A percentile compares a stretch with the other conserved stretches of the same genome.
These are phyloP conservation scores for Epizoanthus illoricatus DNA, from an alignment of 92 coral and sea anemone genomes.

Conservation along the genomic window DNA sequence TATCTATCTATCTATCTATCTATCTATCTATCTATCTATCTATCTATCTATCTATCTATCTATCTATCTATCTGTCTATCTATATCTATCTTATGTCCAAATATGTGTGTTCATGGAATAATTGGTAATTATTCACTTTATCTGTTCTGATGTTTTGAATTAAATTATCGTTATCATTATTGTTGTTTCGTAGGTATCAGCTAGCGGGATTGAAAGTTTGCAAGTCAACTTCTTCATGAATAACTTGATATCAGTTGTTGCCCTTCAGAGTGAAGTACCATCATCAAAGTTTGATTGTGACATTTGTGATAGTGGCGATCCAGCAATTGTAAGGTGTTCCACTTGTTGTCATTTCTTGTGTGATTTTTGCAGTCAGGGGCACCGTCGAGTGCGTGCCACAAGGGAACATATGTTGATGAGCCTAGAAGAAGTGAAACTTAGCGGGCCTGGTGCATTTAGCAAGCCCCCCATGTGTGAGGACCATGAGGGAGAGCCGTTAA, in stretches of 20 bases:
- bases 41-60: too few species aligned
- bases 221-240: constrained; percentile 47
- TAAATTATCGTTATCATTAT: not conserved
- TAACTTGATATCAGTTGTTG: constrained; percentile 37
- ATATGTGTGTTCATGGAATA: too few species aligned
- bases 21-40: too few species aligned
- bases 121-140: too few species aligned
- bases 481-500: constrained; percentile 60
- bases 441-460: constrained; percentile 38
- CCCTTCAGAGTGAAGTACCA: constrained; percentile 27
- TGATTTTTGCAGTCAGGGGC: constrained; percentile 52
- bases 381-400: constrained; percentile 51
- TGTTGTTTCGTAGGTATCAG: constrained; percentile 20
- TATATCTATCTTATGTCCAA: too few species aligned
- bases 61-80: too few species aligned
- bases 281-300: constrained; percentile 45
- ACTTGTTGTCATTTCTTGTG: constrained; percentile 58
- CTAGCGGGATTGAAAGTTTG: constrained; percentile 20
- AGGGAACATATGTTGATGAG: constrained; percentile 46
- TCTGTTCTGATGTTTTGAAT: too few species aligned
- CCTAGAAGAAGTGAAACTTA: constrained; percentile 51
- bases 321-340: constrained; percentile 51
- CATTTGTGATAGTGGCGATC: constrained; percentile 55
- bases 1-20: too few species aligned
- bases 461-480: constrained; percentile 49